Conservation (phyloP, 2,888 invertebrate genomes). For the Smittia sp. region DNA sequence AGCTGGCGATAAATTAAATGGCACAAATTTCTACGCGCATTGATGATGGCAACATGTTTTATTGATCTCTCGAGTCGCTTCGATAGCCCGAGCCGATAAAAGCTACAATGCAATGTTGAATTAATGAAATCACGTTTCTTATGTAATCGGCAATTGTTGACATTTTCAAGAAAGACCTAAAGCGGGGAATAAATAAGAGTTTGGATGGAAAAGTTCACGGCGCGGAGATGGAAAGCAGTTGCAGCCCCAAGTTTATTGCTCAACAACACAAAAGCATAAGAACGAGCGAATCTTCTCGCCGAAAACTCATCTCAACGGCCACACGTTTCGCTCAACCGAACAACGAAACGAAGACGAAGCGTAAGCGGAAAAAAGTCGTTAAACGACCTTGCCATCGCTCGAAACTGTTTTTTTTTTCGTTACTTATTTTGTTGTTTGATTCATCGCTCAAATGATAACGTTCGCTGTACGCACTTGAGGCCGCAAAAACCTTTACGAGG, state of each 20-base stretch:
- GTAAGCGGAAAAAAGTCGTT: conserved; percentile 14
- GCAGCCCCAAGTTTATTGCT: no score
- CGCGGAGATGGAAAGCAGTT: no score
- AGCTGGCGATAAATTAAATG: background rate
- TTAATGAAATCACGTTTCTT: conserved; percentile 18
- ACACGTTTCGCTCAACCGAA: background rate
- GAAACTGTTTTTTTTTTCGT: background rate
- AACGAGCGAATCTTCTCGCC: no score
- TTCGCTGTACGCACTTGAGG: background rate
- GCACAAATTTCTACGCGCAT: conserved; percentile 8
- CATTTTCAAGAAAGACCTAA: background rate
- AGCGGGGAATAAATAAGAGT: background rate
- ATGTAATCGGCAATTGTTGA: conserved; percentile 3
- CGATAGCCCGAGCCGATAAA: background rate
- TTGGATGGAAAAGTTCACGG: no score
- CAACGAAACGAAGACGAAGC: background rate
- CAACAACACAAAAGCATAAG: no score
- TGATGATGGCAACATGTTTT: background rate
- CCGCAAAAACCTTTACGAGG: background rate
- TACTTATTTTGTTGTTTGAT: conserved; percentile 2
- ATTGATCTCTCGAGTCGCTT: background rate
- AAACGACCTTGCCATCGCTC: conserved; percentile 14
- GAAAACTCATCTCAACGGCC: background rate
- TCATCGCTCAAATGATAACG: background rate
- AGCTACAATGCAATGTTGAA: conserved; percentile 1